phyloP scores from a whole-genome alignment of 2,888 invertebrate species.

The Apoderus coryli region DNA sequence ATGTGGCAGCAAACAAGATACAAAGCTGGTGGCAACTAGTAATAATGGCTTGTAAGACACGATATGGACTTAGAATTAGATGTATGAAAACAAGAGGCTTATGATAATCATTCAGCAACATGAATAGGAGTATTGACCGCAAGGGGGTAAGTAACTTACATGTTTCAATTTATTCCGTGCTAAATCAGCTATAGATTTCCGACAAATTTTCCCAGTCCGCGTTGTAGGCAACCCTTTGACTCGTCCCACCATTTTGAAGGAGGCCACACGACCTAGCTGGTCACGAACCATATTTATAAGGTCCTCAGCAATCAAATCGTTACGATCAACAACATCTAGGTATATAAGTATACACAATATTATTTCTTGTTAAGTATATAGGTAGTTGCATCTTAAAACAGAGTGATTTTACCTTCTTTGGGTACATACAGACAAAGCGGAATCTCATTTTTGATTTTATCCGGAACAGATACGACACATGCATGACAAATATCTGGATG shows the following conservation, averaged over 20 bases:
- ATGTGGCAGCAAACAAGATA: too few species aligned
- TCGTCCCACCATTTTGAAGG: conserved; percentile 65
- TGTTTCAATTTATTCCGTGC: conserved; percentile 66
- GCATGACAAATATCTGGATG: conserved; percentile 77
- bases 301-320: conserved; percentile 38
- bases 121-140: too few species aligned
- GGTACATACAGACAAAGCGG: conserved; percentile 78
- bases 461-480: conserved; percentile 81
- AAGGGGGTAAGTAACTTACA: too few species aligned
- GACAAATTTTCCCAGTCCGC: conserved; percentile 64
- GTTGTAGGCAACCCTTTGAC: conserved; percentile 77
- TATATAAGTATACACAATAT: too few species aligned
- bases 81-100: too few species aligned
- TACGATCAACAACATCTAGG: too few species aligned
- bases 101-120: too few species aligned
- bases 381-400: conserved; percentile 1
- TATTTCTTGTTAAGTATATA: too few species aligned
- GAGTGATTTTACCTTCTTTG: conserved; percentile 38
- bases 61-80: too few species aligned
- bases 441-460: conserved; percentile 78
- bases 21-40: too few species aligned
- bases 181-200: conserved; percentile 74
- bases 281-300: conserved; percentile 44
- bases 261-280: conserved; percentile 75
- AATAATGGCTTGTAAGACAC: too few species aligned